Evolutionary conservation across 2,113 vertebrate species (phyloP).

Genomic region (Capricornis sumatraensis): DNA sequence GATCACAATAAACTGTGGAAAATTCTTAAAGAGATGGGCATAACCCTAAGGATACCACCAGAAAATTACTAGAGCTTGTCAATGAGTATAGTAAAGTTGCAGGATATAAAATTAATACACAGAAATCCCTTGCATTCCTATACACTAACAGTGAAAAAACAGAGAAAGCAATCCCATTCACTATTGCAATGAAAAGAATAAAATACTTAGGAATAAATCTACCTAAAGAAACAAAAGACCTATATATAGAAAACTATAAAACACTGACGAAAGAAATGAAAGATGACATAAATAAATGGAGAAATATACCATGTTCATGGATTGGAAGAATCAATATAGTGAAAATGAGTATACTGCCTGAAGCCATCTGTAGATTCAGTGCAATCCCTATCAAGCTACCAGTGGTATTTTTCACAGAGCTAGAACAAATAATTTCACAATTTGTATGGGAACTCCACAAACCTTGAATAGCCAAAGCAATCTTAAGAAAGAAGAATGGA

Average conservation of each 20-base stretch:
- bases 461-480: neutral
- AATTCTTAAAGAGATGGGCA: too few relatives aligned
- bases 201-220: neutral
- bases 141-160: neutral
- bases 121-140: neutral
- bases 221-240: neutral
- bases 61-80: neutral
- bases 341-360: neutral
- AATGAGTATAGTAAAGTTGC: neutral
- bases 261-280: neutral
- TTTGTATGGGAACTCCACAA: neutral
- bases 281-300: neutral
- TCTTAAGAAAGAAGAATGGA: neutral
- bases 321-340: neutral
- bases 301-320: neutral
- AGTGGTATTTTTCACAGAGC: neutral
- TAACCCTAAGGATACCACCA: neutral
- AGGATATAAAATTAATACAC: neutral
- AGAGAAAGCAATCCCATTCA: neutral
- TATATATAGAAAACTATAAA: neutral
- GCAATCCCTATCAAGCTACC: neutral
- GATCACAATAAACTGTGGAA: too few relatives aligned
- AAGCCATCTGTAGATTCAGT: neutral
- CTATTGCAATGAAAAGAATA: neutral
- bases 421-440: neutral